These are phyloP conservation scores for Asobara japonica DNA, from an alignment of 1,140 invertebrate genomes.

Conservation along the genomic window DNA sequence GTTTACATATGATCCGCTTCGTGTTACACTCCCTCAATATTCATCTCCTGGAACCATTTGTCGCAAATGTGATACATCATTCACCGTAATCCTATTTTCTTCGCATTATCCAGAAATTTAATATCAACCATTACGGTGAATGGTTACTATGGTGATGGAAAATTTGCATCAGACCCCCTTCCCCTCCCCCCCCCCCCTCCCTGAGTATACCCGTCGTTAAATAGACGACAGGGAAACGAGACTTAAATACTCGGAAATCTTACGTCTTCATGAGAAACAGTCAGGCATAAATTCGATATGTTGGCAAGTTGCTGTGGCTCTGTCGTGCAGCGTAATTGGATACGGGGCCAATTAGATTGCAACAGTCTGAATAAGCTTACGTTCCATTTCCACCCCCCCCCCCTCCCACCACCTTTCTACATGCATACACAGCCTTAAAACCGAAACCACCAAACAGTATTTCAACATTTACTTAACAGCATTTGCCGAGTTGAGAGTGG, in stretches of 20 bases:
- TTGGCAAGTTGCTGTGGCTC: slow-evolving; percentile 18
- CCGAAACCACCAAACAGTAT: background rate
- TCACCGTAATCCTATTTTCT: too few species aligned
- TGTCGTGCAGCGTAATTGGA: slow-evolving; percentile 26
- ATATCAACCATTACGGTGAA: background rate
- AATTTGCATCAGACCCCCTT: background rate
- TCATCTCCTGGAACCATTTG: too few species aligned
- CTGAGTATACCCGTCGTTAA: background rate
- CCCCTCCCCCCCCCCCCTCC: too few species aligned
- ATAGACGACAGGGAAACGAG: background rate
- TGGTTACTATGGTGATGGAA: background rate
- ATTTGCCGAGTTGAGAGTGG: slow-evolving; percentile 2
- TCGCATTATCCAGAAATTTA: too few species aligned
- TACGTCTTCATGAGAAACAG: background rate
- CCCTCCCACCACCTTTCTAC: background rate
- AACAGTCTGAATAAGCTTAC: slow-evolving; percentile 28
- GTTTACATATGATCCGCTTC: too few species aligned
- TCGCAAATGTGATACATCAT: too few species aligned
- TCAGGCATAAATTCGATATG: slow-evolving; percentile 27
- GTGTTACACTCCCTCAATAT: too few species aligned
- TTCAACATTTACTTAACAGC: background rate
- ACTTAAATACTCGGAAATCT: background rate
- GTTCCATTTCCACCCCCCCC: background rate
- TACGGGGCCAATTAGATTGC: slow-evolving; percentile 29
- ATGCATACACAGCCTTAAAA: background rate